Evolutionary conservation across 2,888 invertebrate genomes (phyloP).

Genomic region (Dynastes maya): DNA sequence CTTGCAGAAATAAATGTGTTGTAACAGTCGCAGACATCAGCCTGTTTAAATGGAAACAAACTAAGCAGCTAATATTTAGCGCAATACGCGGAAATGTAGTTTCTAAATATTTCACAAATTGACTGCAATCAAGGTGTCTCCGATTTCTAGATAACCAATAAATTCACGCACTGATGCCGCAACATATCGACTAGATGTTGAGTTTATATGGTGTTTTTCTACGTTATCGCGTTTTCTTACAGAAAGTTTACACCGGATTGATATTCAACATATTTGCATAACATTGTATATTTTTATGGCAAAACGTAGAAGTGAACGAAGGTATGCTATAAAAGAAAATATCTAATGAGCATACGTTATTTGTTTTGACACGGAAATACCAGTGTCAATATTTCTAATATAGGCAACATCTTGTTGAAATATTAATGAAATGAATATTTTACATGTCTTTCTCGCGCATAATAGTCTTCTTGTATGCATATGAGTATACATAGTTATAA

Average conservation of each 20-base stretch:
- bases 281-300: background rate
- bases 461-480: background rate
- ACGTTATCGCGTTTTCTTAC: background rate
- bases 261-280: constrained; percentile 10
- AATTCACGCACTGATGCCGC: background rate
- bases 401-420: background rate
- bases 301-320: background rate
- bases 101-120: constrained; percentile 21
- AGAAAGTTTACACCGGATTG: background rate
- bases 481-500: background rate
- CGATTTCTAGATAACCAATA: background rate
- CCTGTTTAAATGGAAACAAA: too few species aligned
- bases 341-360: background rate
- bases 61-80: background rate
- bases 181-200: constrained; percentile 1
- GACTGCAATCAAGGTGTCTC: background rate
- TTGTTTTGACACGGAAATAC: background rate
- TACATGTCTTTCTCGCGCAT: background rate
- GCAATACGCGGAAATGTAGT: constrained; percentile 21
- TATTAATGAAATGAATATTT: constrained; percentile 1
- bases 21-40: too few species aligned
- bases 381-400: background rate
- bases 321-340: background rate
- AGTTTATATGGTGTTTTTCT: constrained; percentile 18
- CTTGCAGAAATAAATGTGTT: too few species aligned